Percentiles rank a stretch among this genome's conserved stretches.
Evolutionary conservation across 1,140 invertebrate genomes (phyloP).

Genomic region (Drosophila arizonae): DNA sequence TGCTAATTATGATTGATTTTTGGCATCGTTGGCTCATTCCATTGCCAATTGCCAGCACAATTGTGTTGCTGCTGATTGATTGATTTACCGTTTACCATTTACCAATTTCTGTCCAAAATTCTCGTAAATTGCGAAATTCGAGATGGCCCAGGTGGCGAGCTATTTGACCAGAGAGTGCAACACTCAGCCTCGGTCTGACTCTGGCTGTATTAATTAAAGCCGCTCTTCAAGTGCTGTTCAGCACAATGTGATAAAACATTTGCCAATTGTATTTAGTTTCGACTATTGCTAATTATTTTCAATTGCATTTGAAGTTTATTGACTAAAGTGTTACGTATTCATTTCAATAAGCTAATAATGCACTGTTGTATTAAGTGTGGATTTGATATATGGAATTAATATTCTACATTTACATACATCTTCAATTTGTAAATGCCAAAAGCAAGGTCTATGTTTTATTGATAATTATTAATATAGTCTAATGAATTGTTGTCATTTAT

Average conservation of each 20-base stretch:
- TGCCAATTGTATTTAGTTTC: constrained; percentile 14
- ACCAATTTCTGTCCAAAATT: background rate
- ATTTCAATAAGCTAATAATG: no score
- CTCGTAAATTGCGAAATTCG: constrained; percentile 1
- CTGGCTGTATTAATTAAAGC: background rate
- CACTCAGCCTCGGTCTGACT: background rate
- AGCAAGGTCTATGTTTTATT: no score
- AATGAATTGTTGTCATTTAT: no score
- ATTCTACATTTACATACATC: no score
- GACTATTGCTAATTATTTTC: background rate
- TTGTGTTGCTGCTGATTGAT: constrained; percentile 32
- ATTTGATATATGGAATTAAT: no score
- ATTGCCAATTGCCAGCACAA: constrained; percentile 24
- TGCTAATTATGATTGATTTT: constrained; percentile 77
- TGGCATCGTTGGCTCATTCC: constrained; percentile 5
- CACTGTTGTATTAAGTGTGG: no score
- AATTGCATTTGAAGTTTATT: background rate
- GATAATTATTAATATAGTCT: no score
- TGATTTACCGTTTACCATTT: background rate
- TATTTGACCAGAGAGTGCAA: background rate
- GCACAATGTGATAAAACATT: background rate
- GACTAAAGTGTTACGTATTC: background rate
- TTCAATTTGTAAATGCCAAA: no score
- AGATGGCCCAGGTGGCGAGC: background rate
- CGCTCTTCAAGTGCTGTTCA: background rate